Base-by-base conservation (phyloP, 1,140 invertebrate species). In the Tachypleus tridentatus region DNA sequence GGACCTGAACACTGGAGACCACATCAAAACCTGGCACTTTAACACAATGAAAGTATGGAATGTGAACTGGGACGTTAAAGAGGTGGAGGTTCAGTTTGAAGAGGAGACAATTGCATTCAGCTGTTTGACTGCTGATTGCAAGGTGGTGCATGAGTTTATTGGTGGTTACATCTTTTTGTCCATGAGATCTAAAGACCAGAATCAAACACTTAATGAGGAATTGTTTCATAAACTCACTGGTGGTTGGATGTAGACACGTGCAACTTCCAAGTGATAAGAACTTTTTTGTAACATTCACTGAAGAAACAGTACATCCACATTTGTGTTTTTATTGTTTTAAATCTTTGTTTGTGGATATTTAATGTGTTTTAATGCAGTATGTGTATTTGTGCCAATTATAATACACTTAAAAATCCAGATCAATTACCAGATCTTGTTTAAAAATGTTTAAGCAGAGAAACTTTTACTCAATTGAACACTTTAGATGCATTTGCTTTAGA, bases 41-140 rank as follows among this genome's bases (percentile, higher is more conserved):
- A 93, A 90, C 71, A 92, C 87, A 4, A 95, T 99, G 88, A 97
- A 97, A 86, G 91, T 94, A 6, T 99, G 97, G 97, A 97, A 97
- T 76, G 93, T 99, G 1, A 99, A 99, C 76, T 99, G 97, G 97
- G 94, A 98, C 77, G 91, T 95, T 3, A 93, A 95, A 74, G 89
- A 96, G 75, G 93, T 99, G 86, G 94, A 95, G 86, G 88, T 98
- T 4, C 93, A 98, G 76, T 97, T 98, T 74, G 93, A 98, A 73
- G 91, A 97, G 64, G 92, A 88, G 70, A 93, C 91, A 72, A 88
- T 98, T 9, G 87, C 92, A 64, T 98, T 99, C 79, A 89, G 89
- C 56, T 93, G 91, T 67, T 84, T 93, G 57, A 94, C 91, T 4
- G 92, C 93, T 2, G 93, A 97, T 75, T 98, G 95, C 74, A 97